These are phyloP conservation scores for Pangasius larnaudii DNA, from an alignment of 2,797 vertebrate species.

Conservation along the genomic window DNA sequence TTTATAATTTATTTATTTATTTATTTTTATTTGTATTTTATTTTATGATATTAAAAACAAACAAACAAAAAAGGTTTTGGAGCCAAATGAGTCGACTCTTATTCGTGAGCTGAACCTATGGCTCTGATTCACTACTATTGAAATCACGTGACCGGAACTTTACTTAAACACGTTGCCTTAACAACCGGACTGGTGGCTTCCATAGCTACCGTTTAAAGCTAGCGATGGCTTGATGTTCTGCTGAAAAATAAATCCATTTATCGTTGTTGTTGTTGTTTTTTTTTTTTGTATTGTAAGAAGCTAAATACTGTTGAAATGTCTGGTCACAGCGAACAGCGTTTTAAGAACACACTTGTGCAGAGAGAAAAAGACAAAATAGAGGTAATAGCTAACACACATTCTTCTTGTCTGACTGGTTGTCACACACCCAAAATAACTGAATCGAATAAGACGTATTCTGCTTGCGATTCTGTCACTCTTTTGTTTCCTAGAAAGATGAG, in stretches of 20 bases:
- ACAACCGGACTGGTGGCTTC: constrained; percentile 9
- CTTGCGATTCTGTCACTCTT: not conserved
- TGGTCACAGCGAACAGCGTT: constrained; percentile 14
- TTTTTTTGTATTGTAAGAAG: not conserved
- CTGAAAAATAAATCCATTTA: not conserved
- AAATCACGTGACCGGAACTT: not conserved
- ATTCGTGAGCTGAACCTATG: not conserved
- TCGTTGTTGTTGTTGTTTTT: not conserved
- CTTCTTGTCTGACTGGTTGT: not conserved
- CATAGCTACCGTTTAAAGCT: not conserved
- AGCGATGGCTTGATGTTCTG: not conserved
- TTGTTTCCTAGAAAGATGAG: constrained; percentile 41
- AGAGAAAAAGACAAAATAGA: constrained; percentile 48
- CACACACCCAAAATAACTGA: not conserved
- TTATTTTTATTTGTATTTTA: too few relatives aligned
- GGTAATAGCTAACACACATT: constrained; percentile 27
- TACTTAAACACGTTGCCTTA: not conserved
- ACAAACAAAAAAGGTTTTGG: too few relatives aligned
- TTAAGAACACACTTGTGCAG: constrained; percentile 43
- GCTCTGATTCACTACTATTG: not conserved
- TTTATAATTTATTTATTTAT: not conserved
- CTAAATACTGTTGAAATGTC: constrained; percentile 40
- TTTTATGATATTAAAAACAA: too few relatives aligned
- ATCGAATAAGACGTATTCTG: fast-evolving
- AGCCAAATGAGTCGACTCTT: not conserved